Base-by-base conservation (phyloP, 2,113 vertebrate genomes). In the Eptesicus fuscus region DNA sequence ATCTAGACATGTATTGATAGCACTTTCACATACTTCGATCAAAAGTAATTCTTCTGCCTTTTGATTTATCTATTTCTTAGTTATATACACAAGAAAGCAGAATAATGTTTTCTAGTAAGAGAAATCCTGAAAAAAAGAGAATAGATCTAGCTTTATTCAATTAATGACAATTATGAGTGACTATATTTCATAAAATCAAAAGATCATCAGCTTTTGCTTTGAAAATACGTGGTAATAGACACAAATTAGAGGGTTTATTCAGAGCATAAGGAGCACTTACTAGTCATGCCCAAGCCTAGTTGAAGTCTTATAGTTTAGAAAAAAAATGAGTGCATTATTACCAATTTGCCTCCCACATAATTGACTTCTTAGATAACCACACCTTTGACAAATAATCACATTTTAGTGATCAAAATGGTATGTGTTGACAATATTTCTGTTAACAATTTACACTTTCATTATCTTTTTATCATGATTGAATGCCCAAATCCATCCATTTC, bases 1-100 rank as follows among this genome's bases (percentile, higher is more conserved):
- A n/a, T 96, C 91, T 90, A 37, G 74, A 83, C 80, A 95, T 89
- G 32, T 95, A 90, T 97, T 96, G 96, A 96, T 93, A 96, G 88
- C 22, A 88, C 65, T 37, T 92, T 40, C 10, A 88, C 63, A 80
- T 88, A 78, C 67, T 97, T 95, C 83, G 89, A 89, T 93, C 91
- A 96, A 96, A 97, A 87, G 94, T 94, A 96, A 96, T 95, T 93
- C n/a, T 96, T 92, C n/a, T 88, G 35, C 42, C 25, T 80, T 96
- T 91, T 94, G 73, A 88, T 95, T 92, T 96, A 95, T 89, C 76
- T 74, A 67, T 79, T 85, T 90, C 83, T 95, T 69, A 92, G 42
- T 69, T 95, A 76, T 59, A 86, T 86, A 42, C 10, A 22, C 87
- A 88, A 91, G 47, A 94, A 89, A 91, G 40, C 9, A 83, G 78